Conservation (phyloP, 2,113 vertebrate genomes). For the Coracopsis vasa region DNA sequence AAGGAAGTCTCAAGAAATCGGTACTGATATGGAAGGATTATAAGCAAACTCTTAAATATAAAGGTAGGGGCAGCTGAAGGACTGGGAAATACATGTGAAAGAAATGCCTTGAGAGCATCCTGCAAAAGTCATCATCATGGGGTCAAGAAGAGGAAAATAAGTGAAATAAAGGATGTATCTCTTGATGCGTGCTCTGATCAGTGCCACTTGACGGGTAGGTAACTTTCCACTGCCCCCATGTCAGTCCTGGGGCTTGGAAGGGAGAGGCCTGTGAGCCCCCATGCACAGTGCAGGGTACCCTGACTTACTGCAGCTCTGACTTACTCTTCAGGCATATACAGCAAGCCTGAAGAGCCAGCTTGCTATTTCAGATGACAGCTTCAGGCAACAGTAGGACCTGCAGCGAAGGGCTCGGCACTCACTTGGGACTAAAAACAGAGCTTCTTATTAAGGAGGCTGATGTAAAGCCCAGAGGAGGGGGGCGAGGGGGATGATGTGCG, state of each 20-base stretch:
- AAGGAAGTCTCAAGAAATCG: neutral
- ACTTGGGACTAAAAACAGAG: slow-evolving; percentile 39
- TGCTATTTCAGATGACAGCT: neutral
- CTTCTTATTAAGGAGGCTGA: slow-evolving; percentile 52
- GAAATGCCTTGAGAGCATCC: neutral
- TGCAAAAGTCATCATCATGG: neutral
- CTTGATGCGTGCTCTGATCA: neutral
- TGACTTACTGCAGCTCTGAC: too few relatives aligned
- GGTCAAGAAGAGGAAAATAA: neutral
- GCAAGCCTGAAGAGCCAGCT: neutral
- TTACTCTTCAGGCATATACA: neutral
- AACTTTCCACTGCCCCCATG: neutral
- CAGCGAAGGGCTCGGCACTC: neutral
- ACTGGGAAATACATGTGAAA: neutral
- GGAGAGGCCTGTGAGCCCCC: neutral
- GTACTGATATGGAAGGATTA: neutral
- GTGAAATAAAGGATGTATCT: neutral
- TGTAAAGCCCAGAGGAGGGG: slow-evolving; percentile 3
- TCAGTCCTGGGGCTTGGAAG: neutral
- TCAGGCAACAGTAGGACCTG: neutral
- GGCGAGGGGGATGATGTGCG: neutral
- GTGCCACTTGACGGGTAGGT: neutral
- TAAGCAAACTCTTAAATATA: neutral
- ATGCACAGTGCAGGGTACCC: neutral
- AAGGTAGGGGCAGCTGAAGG: neutral